A percentile compares a stretch with the other conserved stretches of the same genome.
These are phyloP conservation scores for Turritopsis dohrnii DNA, from an alignment of 30 jellyfish, hydroid and myxozoan genomes.

Conservation along the genomic window DNA sequence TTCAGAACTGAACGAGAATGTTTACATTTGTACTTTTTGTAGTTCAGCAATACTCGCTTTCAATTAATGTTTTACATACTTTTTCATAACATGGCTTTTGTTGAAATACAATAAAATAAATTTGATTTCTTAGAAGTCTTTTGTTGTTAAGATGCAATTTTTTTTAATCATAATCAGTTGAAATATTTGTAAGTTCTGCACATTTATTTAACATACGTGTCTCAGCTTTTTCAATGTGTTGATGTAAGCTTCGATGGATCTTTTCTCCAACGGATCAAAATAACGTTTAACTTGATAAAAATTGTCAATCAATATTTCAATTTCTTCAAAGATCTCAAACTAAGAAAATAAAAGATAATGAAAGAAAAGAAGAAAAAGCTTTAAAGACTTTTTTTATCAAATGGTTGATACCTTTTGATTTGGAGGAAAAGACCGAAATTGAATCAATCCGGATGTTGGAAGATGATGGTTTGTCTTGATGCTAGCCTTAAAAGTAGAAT, in stretches of 20 bases:
- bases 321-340: background rate
- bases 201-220: background rate
- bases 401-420: background rate
- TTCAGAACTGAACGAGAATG: no score
- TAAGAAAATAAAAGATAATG: no score
- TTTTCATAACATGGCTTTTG: no score
- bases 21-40: no score
- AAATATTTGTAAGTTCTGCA: background rate
- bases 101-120: no score
- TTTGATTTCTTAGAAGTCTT: background rate
- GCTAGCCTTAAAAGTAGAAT: background rate
- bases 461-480: background rate
- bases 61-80: no score
- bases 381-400: background rate
- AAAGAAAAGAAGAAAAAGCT: background rate
- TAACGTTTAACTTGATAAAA: background rate
- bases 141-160: background rate
- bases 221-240: background rate
- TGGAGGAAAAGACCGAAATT: background rate
- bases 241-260: background rate
- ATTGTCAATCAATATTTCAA: background rate
- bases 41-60: no score
- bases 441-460: background rate
- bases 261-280: background rate
- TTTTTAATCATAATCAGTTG: background rate